Conservation (phyloP, 2,797 vertebrate genomes). For the Malacoctenus gilli region DNA sequence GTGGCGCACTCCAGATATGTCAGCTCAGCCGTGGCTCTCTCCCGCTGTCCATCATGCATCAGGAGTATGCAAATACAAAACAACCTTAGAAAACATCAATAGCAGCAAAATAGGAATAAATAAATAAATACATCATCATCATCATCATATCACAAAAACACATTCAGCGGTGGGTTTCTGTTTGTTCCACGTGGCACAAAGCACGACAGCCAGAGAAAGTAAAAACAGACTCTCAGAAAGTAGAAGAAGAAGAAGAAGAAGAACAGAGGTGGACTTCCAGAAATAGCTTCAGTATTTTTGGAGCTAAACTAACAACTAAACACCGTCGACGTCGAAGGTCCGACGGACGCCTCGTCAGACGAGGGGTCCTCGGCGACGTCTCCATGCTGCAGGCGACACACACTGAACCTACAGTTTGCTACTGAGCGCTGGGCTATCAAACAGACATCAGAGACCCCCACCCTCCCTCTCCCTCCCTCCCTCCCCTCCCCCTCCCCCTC, state of each 20-base stretch:
- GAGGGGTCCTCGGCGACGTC: conserved; percentile 21
- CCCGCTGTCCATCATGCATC: conserved; percentile 64
- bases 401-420: conserved; percentile 49
- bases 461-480: no score
- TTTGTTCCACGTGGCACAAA: conserved; percentile 55
- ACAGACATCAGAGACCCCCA: conserved; percentile 40
- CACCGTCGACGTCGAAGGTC: conserved; percentile 33
- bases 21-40: conserved; percentile 21
- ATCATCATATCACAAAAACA: conserved; percentile 47
- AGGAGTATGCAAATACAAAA: conserved; percentile 40
- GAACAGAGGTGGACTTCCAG: conserved; percentile 31
- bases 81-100: conserved; percentile 55
- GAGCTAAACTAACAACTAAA: conserved; percentile 51
- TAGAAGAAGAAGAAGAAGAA: conserved; percentile 26
- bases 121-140: conserved; percentile 68
- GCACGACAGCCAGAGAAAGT: conserved; percentile 52
- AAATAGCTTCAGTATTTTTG: conserved; percentile 62
- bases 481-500: no score
- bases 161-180: conserved; percentile 59
- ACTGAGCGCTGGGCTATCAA: conserved; percentile 43
- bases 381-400: conserved; percentile 38
- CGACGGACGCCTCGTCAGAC: conserved; percentile 16
- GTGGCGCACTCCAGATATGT: conserved; percentile 59
- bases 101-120: conserved; percentile 70
- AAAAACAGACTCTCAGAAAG: conserved; percentile 58